Evolutionary conservation across 2,797 vertebrate species (phyloP).

Genomic region (Eurystomus glaucurus): DNA sequence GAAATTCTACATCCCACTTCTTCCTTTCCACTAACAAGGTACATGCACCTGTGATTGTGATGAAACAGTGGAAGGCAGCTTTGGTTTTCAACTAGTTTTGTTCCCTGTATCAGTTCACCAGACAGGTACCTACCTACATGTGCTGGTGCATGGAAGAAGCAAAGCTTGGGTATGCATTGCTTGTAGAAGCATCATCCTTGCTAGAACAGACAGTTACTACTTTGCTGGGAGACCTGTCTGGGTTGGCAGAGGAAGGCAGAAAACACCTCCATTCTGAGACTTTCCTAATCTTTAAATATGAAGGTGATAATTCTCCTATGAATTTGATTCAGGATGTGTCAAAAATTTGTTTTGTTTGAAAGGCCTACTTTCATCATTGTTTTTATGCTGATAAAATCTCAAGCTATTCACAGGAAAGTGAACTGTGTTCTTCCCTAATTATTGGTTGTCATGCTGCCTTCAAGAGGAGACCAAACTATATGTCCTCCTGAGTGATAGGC

Average conservation of each 20-base stretch:
- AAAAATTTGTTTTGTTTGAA: not conserved
- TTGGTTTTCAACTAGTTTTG: not conserved
- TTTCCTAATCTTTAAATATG: not conserved
- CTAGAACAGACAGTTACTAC: not conserved
- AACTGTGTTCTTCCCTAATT: not conserved
- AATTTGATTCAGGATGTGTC: not conserved
- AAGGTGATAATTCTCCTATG: not conserved
- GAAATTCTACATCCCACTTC: not conserved
- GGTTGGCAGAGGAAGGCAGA: not conserved
- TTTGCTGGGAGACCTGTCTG: not conserved
- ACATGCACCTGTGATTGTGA: not conserved
- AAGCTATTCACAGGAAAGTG: not conserved
- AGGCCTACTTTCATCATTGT: not conserved
- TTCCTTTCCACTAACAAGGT: not conserved
- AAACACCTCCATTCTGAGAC: not conserved
- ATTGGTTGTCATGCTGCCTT: fast-evolving
- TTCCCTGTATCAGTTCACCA: not conserved
- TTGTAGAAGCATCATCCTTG: not conserved
- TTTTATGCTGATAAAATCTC: not conserved
- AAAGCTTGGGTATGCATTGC: not conserved
- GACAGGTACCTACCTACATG: not conserved
- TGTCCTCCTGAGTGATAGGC: not conserved
- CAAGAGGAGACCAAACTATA: not conserved
- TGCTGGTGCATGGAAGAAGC: not conserved
- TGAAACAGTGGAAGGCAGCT: not conserved